Base-by-base conservation (phyloP, 2,888 invertebrate genomes). In the Pollenia amentaria region DNA sequence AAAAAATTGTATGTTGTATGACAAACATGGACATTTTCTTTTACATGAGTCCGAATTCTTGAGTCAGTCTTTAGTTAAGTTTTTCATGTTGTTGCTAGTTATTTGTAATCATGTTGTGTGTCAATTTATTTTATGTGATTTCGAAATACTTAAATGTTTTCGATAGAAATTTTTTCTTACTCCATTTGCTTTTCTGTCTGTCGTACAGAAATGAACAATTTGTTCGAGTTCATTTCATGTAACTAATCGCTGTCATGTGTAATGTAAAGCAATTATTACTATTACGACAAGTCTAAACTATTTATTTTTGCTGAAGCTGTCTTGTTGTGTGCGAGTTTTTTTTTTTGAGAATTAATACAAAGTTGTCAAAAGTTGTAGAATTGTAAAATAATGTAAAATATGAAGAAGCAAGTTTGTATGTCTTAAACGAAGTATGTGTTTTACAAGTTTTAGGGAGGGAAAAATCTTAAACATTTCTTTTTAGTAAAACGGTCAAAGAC, bases 231-330 rank as follows among this genome's bases (percentile, higher is more conserved):
- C 72, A 81, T 85, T 85, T 77, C 57, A 81, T 84, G 67, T 73
- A 77, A 84, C 87, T 87, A 87, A 87, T 87, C 84, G 87, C 87
- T 87, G 87, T 87, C 87, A 84, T 87, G 73, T 87, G 84, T 77
- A 81, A 81, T 87, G 84, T 84, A 73, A 62, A 84, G 73, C 77
- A 87, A 87, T 81, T 87, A 87, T 82, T 79, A 78, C 80, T 72
- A 64, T 84, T 55, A 65, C 80, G n/a, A 64, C 44, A 21, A 55
- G 38, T 55, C 38, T 14, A 18, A 72, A 80, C 64, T 64, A 65
- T 73, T 55, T 72, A 78, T 60, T 72, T 29, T 80, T 72, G 21
- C 16, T 70, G 14, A 53, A 79, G 44, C 60, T 84, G 72, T 84
- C 57, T 38, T 55, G 57, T 70, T 70, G 38, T 69, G 14, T 29